Base-by-base conservation (phyloP, 2,113 vertebrate species). In the Antechinus flavipes region DNA sequence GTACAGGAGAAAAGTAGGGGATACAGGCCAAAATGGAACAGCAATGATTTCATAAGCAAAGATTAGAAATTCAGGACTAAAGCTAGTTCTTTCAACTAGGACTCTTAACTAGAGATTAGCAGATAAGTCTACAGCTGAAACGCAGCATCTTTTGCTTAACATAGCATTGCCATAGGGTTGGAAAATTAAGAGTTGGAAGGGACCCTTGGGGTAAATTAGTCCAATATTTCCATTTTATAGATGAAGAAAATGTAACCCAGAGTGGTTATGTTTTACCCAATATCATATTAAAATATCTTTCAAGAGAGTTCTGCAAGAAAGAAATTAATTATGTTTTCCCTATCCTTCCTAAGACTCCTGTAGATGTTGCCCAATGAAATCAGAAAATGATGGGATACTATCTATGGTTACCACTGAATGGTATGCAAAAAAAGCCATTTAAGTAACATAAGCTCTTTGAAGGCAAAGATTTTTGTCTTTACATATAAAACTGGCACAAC, bases 51-150 rank as follows among this genome's bases (percentile, higher is more conserved):
- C 10, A 35, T 42, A 95, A 91, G 30, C 49, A 76, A n/a, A 95
- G 26, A 94, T 8, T 54, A 89, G 47, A 89, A 94, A 94, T 3
- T 2, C 42, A 14, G 27, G 46, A 68, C 25, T 50, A 58, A 53
- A 7, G 22, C 35, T 42, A 14, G 84, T 46, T 93, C 1, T 26
- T 9, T 90, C 35, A 22, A 23, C n/a, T 16, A 84, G 8, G 16
- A 30, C 14, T 42, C 6, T 84, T 84, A 19, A 22, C 16, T 42
- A 84, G 19, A 84, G 35, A 84, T 42, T n/a, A 53, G 9, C 54
- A 9, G 50, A 26, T 50, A 93, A 89, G 47, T 91, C 91, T 89
- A 68, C 23, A 96, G 26, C 4, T 90, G 47, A 95, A 91, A 5
- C 3, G 3, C 54, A 76, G 22, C 1, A 61, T 42, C 3, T 52